Conservation (phyloP, 2,888 invertebrate species). For the Athripsodes cinereus region DNA sequence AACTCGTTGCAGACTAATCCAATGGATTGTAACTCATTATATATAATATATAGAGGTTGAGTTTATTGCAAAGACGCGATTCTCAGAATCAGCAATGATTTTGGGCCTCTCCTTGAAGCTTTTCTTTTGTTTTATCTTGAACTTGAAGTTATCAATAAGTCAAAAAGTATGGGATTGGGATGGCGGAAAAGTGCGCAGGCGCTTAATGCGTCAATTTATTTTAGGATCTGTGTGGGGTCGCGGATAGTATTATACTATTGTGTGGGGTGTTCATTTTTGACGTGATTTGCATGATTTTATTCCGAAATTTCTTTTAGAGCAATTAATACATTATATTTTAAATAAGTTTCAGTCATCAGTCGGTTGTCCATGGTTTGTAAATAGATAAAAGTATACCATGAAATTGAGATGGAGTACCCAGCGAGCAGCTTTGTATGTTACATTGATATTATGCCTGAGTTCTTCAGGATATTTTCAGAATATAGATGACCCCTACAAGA, state of each 20-base stretch:
- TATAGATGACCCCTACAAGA: slow-evolving; percentile 69
- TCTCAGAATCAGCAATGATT: too few relatives aligned
- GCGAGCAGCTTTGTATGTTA: slow-evolving; percentile 35
- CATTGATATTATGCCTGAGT: slow-evolving; percentile 20
- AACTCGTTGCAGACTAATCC: too few relatives aligned
- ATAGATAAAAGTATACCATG: slow-evolving; percentile 37
- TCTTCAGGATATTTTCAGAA: slow-evolving; percentile 18
- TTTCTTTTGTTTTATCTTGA: too few relatives aligned
- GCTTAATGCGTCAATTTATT: neutral
- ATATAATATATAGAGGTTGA: too few relatives aligned
- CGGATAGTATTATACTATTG: too few relatives aligned
- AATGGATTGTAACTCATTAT: too few relatives aligned
- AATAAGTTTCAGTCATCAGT: neutral
- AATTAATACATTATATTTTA: too few relatives aligned
- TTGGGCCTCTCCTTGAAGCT: too few relatives aligned
- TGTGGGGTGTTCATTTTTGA: neutral
- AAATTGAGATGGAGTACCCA: slow-evolving; percentile 44
- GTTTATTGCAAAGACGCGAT: too few relatives aligned
- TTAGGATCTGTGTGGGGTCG: neutral
- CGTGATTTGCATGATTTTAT: neutral
- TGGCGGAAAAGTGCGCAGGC: neutral
- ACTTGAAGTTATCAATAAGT: too few relatives aligned
- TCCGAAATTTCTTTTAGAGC: too few relatives aligned
- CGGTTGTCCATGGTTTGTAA: neutral
- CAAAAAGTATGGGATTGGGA: too few relatives aligned